Base-by-base conservation (phyloP, 2,888 invertebrate genomes). In the Camptogramma bilineatum region DNA sequence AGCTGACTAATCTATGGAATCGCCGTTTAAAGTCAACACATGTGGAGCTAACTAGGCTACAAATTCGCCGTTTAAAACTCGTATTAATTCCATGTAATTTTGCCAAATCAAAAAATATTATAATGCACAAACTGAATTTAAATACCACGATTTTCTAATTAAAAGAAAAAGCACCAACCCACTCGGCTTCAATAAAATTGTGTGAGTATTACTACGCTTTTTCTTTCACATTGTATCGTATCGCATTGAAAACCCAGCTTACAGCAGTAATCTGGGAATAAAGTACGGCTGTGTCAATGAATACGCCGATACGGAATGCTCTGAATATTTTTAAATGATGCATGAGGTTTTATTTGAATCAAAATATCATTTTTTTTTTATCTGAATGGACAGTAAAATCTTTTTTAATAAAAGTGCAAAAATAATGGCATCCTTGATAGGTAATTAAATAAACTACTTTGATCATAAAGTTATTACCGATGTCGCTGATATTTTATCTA, bases 221-320 rank as follows among this genome's bases (percentile, higher is more conserved):
- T 63, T 47, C 0, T 7, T 28, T 42, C 13, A n/a, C 51, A 13
- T 52, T 44, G 24, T 46, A 50, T n/a, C 19, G 47, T 81, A 79
- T 78, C 75, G 73, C 79, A 81, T 76, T 81, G 82, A 84, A 86
- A 85, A 83, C 83, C 79, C 77, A 80, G 83, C 84, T 88, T 86
- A 88, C 84, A 78, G 63, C 68, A 74, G 83, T 87, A 85, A 85
- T 84, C 81, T 79, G 72, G 71, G 75, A 78, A 79, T 82, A 82
- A 81, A 81, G 64, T 78, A 69, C 73, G 69, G 69, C 72, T 62
- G 71, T 78, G 78, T 78, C 82, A 81, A 78, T 80, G 74, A 76
- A 75, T 74, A 76, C 72, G 62, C 63, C 70, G 70, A 71, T 73
- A 66, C 64, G 69, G 64, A 70, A 72, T 76, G 70, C 66, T 73